phyloP scores from a whole-genome alignment of 2,888 invertebrate species.

The Pegoplata infirma region DNA sequence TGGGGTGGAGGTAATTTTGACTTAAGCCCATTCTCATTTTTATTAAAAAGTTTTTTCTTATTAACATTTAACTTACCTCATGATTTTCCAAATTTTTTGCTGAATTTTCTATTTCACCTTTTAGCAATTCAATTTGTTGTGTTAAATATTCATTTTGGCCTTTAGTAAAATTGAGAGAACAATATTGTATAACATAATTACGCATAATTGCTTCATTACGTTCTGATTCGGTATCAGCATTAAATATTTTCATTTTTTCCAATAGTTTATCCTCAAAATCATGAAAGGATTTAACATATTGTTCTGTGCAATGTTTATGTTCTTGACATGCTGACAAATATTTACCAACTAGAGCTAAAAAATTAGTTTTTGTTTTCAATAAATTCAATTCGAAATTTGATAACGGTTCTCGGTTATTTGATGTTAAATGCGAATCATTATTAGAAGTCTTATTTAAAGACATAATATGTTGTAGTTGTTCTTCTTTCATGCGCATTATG shows the following conservation, averaged over 20 bases:
- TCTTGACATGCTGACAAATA: conserved; percentile 69
- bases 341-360: conserved; percentile 72
- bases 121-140: conserved; percentile 72
- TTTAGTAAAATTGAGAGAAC: conserved; percentile 69
- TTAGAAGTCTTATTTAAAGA: conserved; percentile 66
- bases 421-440: conserved; percentile 41
- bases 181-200: conserved; percentile 74
- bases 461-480: conserved; percentile 74
- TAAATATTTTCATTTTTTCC: conserved; percentile 71
- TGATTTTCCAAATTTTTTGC: conserved; percentile 72
- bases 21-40: too few species aligned
- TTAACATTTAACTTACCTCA: conserved; percentile 62
- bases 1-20: too few species aligned
- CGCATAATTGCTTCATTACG: conserved; percentile 72
- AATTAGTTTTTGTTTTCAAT: conserved; percentile 70
- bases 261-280: conserved; percentile 71
- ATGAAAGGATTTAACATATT: conserved; percentile 69
- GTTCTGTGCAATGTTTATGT: conserved; percentile 66
- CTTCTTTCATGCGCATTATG: conserved; percentile 72
- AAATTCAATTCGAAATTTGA: conserved; percentile 71
- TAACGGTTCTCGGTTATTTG: conserved; percentile 63
- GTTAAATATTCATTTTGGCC: conserved; percentile 71
- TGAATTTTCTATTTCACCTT: conserved; percentile 68
- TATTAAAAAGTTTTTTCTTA: too few species aligned
- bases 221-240: conserved; percentile 67